Percentiles rank a stretch among this genome's conserved stretches.
These are phyloP conservation scores for Diloba caeruleocephala DNA, from an alignment of 2,888 invertebrate genomes.

Conservation along the genomic window DNA sequence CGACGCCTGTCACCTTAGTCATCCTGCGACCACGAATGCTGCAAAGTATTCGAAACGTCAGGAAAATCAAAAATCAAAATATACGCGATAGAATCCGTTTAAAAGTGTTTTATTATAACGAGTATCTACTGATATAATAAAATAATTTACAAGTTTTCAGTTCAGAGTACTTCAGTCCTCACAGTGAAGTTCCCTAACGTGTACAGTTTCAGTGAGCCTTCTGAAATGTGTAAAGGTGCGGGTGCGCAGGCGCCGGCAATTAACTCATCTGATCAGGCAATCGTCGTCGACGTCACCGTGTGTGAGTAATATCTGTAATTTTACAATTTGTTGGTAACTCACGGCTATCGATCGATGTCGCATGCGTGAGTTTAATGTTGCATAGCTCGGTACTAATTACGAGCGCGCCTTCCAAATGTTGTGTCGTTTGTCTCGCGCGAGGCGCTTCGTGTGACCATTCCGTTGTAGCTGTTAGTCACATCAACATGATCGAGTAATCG, in stretches of 20 bases:
- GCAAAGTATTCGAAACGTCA: too few relatives aligned
- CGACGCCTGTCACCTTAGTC: too few relatives aligned
- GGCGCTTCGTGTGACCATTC: constrained; percentile 13
- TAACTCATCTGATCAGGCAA: constrained; percentile 13
- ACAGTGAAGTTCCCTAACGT: too few relatives aligned
- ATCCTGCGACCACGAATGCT: too few relatives aligned
- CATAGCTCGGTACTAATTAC: constrained; percentile 17
- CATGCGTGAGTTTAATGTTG: not conserved
- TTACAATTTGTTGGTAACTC: constrained; percentile 10
- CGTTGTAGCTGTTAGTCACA: constrained; percentile 5
- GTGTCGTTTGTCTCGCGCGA: constrained; percentile 24
- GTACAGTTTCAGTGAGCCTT: not conserved
- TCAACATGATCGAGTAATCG: constrained; percentile 5
- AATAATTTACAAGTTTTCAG: too few relatives aligned
- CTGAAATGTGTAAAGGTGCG: not conserved
- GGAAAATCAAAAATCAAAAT: too few relatives aligned
- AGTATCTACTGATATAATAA: too few relatives aligned
- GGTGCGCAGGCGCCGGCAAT: constrained; percentile 9
- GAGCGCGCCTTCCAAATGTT: not conserved
- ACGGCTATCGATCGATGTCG: not conserved
- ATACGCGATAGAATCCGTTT: too few relatives aligned
- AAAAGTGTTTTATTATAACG: too few relatives aligned
- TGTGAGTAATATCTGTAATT: constrained; percentile 36
- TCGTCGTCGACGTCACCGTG: constrained; percentile 2
- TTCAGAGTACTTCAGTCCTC: too few relatives aligned